phyloP scores from a whole-genome alignment of 2,113 vertebrate genomes.

The Pleuronectes platessa region DNA sequence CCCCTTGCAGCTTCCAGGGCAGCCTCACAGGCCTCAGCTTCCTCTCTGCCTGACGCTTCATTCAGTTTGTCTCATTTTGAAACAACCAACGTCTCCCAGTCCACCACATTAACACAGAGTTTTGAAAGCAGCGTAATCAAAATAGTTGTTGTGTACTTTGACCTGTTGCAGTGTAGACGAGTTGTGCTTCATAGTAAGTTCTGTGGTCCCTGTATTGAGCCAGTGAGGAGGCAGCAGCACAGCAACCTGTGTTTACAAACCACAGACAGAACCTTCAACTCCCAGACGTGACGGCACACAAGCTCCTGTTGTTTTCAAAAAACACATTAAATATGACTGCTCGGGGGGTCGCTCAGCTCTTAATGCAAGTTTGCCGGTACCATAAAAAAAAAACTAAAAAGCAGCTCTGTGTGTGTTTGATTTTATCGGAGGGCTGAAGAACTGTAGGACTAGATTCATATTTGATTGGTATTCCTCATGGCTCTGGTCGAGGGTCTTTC shows the following conservation, averaged over 20 bases:
- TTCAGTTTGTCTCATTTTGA: too few species aligned
- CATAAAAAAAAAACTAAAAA: conserved; percentile 2
- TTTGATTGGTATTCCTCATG: not conserved
- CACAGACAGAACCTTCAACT: not conserved
- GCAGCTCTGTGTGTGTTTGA: conserved; percentile 7
- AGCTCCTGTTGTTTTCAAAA: conserved; percentile 17
- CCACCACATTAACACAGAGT: too few species aligned
- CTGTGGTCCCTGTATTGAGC: not conserved
- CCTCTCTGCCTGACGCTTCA: too few species aligned
- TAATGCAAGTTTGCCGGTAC: conserved; percentile 3
- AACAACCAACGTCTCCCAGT: too few species aligned
- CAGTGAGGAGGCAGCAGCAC: not conserved
- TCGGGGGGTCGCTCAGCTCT: not conserved
- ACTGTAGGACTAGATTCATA: not conserved
- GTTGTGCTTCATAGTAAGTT: too few species aligned
- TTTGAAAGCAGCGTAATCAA: too few species aligned
- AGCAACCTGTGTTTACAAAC: conserved; percentile 6
- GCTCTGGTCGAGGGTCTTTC: not conserved
- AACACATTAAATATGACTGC: conserved; percentile 5
- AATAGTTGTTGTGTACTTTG: too few species aligned
- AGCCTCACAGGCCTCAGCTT: conserved; percentile 32
- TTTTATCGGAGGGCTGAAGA: not conserved
- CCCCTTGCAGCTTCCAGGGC: conserved; percentile 9
- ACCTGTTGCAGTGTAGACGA: too few species aligned
- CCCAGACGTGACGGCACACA: not conserved